Base-by-base conservation (phyloP, 2,888 invertebrate genomes). In the Volucella inanis region DNA sequence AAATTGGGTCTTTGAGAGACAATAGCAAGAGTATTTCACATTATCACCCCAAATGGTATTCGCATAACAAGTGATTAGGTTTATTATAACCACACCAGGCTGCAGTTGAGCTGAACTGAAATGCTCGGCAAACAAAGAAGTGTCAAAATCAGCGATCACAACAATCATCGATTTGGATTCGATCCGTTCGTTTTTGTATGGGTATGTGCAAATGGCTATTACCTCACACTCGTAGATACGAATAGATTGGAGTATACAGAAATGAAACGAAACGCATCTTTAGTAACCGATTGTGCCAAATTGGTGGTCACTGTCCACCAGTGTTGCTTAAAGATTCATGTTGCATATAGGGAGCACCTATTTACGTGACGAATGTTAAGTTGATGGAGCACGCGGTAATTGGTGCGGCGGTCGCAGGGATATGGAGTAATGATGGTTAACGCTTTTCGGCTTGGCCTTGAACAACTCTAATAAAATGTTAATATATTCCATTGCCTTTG, bases 261-360 rank as follows among this genome's bases (percentile, higher is more conserved):
- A 31, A 31, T 31, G 31, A 31, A 31, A 31, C 22, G 43, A 54
- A 80, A 80, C 79, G 75, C 84, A 85, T 85, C 84, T 85, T 85
- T 85, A 85, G 84, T 50, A 85, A 76, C 61, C 84, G 65, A 74
- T 84, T 80, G 84, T 79, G 75, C 84, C 84, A 84, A 84, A 84
- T 84, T 79, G 14, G 84, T 79, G 67, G 62, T 45, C 62, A 64
- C 49, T 64, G 68, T 62, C 12, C 49, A 49, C 4, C 22, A 45
- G 52, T 64, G 47, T 52, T 52, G 55, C 49, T 84, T 84, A 55
- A 75, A 80, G 84, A 84, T 84, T 84, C 84, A 84, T 72, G 76
- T 62, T 80, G 85, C 85, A 85, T 85, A 85, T 80, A 85, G 85
- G 85, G 80, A 85, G 85, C 85, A 85, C 85, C 85, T 85, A 85